Base-by-base conservation (phyloP, 2,113 vertebrate species). In the Laterallus jamaicensis region DNA sequence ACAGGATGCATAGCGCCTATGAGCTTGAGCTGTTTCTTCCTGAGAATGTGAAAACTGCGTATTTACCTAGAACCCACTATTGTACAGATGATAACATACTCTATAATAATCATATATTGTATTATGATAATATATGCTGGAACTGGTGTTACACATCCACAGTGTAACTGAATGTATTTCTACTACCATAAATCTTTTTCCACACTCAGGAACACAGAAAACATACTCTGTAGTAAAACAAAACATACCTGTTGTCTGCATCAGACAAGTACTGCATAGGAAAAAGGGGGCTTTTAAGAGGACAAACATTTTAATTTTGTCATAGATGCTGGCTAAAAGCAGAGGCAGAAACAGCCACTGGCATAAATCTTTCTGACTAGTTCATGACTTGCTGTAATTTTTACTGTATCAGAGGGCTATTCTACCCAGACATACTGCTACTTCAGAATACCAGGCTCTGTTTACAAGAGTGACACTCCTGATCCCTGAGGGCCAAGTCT, bases 291-390 rank as follows among this genome's bases (percentile, higher is more conserved):
- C 71, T 88, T 82, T 88, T 93, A 90, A 90, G 52, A 52, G 32
- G 37, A 47, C 44, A 90, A 88, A 13, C 22, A 81, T 91, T 95
- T 93, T 75, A 77, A 93, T 95, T 85, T 76, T 32, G 37, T 58
- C 67, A 60, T 73, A 91, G 78, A 75, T 37, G 15, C 15, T 25
- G 6, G 44, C 66, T 85, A 89, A 79, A 92, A 94, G 73, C 67
- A 92, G 54, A 56, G 39, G 19, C 67, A 78, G 78, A 89, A 64
- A 4, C 52, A 74, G 49, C 31, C 50, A 59, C 2, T 50, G 49
- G 47, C 42, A 5, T 88, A 88, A 80, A 76, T 93, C 82, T 69
- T 82, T 40, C 71, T 39, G 40, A 62, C n/a, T 40, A 32, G n/a
- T 42, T 82, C 15, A 67, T 47, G 50, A 81, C 86, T 94, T 95